phyloP scores from a whole-genome alignment of 2,888 invertebrate genomes.

The Drosophila nr. fundita region DNA sequence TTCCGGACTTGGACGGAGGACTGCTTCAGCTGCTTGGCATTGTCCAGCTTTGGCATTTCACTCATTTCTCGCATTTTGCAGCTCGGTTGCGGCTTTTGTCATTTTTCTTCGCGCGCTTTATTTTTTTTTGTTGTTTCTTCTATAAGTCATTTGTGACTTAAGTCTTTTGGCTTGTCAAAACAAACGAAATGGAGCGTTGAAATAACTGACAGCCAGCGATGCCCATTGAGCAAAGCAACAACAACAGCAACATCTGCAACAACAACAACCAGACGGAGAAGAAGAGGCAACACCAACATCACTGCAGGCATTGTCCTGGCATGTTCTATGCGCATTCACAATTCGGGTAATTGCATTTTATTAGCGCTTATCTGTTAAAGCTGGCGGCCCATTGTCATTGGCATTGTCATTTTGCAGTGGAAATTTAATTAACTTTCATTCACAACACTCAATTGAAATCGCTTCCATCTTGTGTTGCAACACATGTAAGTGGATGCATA shows the following conservation, averaged over 20 bases:
- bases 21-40: conserved; percentile 40
- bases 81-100: conserved; percentile 67
- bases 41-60: conserved; percentile 67
- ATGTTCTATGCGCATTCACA: conserved; percentile 34
- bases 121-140: conserved; percentile 20
- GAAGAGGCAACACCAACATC: background rate
- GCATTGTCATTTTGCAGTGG: conserved; percentile 37
- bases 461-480: background rate
- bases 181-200: conserved; percentile 77
- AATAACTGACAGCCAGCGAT: conserved; percentile 63
- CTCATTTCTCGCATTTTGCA: conserved; percentile 43
- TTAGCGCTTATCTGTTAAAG: conserved; percentile 63
- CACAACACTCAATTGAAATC: background rate
- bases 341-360: conserved; percentile 69
- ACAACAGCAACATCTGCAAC: background rate
- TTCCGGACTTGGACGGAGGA: background rate
- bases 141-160: conserved; percentile 72
- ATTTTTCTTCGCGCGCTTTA: conserved; percentile 38
- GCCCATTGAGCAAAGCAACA: conserved; percentile 37
- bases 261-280: background rate
- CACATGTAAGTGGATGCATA: conserved; percentile 41
- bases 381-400: conserved; percentile 35
- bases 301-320: conserved; percentile 35
- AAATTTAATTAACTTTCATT: conserved; percentile 54
- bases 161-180: conserved; percentile 77